These are phyloP conservation scores for Mellilla xanthometata DNA, from an alignment of 2,888 invertebrate genomes.

Conservation along the genomic window DNA sequence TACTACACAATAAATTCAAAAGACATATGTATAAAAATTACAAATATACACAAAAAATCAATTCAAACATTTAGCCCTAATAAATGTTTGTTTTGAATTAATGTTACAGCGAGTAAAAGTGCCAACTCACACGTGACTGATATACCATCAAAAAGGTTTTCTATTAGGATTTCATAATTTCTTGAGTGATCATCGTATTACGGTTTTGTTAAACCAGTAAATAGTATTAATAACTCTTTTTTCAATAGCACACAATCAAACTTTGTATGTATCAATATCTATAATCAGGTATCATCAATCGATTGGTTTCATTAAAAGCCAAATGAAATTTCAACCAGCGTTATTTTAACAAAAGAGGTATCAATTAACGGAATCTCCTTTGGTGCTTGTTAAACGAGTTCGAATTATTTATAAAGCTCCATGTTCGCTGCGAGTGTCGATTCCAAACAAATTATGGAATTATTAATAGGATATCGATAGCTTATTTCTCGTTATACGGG, in stretches of 20 bases:
- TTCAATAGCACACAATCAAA: constrained; percentile 18
- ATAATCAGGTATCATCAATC: constrained; percentile 1
- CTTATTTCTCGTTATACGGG: too few species aligned
- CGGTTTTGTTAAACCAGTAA: constrained; percentile 17
- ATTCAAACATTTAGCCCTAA: too few species aligned
- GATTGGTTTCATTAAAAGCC: constrained; percentile 17
- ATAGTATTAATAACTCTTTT: constrained; percentile 4
- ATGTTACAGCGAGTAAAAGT: constrained; percentile 15
- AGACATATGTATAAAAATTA: too few species aligned
- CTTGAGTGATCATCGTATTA: constrained; percentile 15
- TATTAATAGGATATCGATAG: constrained; percentile 7
- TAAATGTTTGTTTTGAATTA: too few species aligned
- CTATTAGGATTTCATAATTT: constrained; percentile 37
- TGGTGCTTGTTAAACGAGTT: constrained; percentile 12
- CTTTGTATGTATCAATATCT: constrained; percentile 1
- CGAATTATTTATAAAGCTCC: constrained; percentile 14
- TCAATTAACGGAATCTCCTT: constrained; percentile 14
- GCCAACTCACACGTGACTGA: constrained; percentile 25
- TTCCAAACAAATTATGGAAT: constrained; percentile 8
- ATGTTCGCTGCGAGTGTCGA: constrained; percentile 10
- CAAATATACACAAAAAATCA: too few species aligned
- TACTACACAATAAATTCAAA: too few species aligned
- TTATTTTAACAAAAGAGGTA: constrained; percentile 20
- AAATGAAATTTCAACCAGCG: constrained; percentile 14
- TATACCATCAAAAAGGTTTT: constrained; percentile 35